Percentiles rank a stretch among this genome's conserved stretches.
Conservation (phyloP, 2,888 invertebrate species). For the Lasius platythorax region DNA sequence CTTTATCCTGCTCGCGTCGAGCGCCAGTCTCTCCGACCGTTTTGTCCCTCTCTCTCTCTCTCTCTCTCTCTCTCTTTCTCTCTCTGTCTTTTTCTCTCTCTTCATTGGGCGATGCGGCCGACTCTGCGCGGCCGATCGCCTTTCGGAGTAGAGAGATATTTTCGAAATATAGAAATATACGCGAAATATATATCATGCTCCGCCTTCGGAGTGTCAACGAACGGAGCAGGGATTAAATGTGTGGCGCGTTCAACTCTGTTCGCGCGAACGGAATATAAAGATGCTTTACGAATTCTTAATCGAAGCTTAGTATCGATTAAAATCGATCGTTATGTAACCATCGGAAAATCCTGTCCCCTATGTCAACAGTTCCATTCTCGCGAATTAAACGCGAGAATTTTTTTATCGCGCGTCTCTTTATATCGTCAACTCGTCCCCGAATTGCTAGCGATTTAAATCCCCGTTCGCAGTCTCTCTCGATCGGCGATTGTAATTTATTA, state of each 20-base stretch:
- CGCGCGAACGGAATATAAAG: not conserved
- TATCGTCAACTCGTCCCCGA: not conserved
- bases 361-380: not conserved
- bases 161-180: not conserved
- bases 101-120: not conserved
- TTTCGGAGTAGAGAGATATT: not conserved
- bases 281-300: not conserved
- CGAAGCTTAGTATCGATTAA: not conserved
- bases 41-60: not conserved
- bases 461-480: slow-evolving; percentile 10
- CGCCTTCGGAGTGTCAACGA: not conserved
- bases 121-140: not conserved
- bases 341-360: not conserved
- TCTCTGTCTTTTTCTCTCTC: not conserved
- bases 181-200: not conserved
- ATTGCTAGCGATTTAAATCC: slow-evolving; percentile 40
- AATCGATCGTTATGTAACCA: not conserved
- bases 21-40: slow-evolving; percentile 7
- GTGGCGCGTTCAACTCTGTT: not conserved
- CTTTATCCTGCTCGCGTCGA: slow-evolving; percentile 24
- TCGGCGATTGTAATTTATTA: slow-evolving; percentile 14
- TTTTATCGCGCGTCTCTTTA: not conserved
- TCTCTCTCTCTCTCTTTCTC: not conserved
- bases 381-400: not conserved
- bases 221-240: not conserved